Percentiles rank a stretch among this genome's conserved stretches.
Conservation (phyloP, 1,140 invertebrate genomes). For the Aleiodes sp. region DNA sequence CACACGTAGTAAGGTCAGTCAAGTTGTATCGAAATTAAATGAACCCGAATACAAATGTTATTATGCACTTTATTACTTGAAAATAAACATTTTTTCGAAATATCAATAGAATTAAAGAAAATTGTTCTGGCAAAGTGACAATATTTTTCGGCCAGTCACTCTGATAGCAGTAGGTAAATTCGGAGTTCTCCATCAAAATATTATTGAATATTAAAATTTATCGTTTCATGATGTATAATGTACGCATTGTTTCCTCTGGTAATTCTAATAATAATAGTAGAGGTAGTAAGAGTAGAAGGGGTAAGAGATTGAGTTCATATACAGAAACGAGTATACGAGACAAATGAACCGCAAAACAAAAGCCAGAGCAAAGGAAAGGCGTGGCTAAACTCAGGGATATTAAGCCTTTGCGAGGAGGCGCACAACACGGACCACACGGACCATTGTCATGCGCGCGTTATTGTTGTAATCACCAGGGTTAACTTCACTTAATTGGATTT, state of each 20-base stretch:
- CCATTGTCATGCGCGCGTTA: conserved; percentile 57
- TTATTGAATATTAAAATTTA: conserved; percentile 51
- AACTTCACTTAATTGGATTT: conserved; percentile 65
- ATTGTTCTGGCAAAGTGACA: too few species aligned
- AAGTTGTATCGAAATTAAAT: conserved; percentile 53
- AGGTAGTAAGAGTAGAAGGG: conserved; percentile 31
- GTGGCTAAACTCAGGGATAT: conserved; percentile 56
- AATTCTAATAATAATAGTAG: conserved; percentile 1
- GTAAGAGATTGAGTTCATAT: conserved; percentile 34
- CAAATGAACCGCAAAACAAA: conserved; percentile 66
- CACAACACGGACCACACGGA: background rate
- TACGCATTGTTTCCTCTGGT: too few species aligned
- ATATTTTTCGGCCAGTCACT: too few species aligned
- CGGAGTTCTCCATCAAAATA: background rate
- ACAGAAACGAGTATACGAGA: conserved; percentile 48
- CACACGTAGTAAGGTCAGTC: conserved; percentile 40
- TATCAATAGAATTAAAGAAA: too few species aligned
- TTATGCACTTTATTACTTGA: too few species aligned
- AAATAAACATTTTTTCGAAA: too few species aligned
- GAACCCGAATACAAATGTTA: conserved; percentile 30
- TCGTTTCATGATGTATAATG: conserved; percentile 54
- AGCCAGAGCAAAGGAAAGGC: conserved; percentile 47
- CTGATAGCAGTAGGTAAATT: too few species aligned
- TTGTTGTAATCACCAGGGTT: conserved; percentile 55
- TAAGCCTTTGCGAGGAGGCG: conserved; percentile 51